Evolutionary conservation across 1,140 invertebrate genomes (phyloP).

Genomic region (Anastrepha ludens): DNA sequence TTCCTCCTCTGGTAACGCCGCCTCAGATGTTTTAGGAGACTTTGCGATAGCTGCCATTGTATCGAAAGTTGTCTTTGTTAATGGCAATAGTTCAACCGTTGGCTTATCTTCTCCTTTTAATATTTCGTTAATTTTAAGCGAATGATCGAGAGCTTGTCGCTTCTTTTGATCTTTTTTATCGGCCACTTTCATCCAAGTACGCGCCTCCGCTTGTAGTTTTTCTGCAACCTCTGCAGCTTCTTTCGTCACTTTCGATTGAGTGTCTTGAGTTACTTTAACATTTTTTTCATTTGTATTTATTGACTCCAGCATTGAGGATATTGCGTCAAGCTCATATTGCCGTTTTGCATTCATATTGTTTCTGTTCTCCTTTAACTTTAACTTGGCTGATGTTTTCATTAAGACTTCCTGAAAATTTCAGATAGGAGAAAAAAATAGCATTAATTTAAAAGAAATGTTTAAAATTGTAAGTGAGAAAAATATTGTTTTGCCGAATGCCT

Average conservation of each 20-base stretch:
- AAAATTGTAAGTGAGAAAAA: neutral
- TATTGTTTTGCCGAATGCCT: neutral
- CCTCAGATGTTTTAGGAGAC: constrained; percentile 58
- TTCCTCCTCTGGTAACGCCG: constrained; percentile 56
- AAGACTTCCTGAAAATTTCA: constrained; percentile 57
- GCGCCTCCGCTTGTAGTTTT: constrained; percentile 60
- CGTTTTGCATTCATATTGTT: constrained; percentile 60
- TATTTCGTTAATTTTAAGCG: constrained; percentile 70
- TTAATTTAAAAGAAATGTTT: neutral
- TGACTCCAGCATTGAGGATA: constrained; percentile 68
- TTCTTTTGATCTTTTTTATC: constrained; percentile 71
- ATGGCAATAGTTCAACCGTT: constrained; percentile 55
- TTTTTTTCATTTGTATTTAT: constrained; percentile 60
- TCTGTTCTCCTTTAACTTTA: constrained; percentile 65
- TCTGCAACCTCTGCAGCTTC: constrained; percentile 56
- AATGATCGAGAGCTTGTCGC: constrained; percentile 59
- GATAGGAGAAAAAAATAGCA: constrained; percentile 3
- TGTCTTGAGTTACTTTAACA: constrained; percentile 43
- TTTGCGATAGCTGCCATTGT: constrained; percentile 50
- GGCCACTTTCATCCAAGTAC: constrained; percentile 68
- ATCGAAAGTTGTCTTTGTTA: constrained; percentile 38
- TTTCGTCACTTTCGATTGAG: constrained; percentile 55
- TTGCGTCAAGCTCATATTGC: constrained; percentile 70
- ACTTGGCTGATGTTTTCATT: constrained; percentile 59
- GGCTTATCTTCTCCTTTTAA: constrained; percentile 68